phyloP scores from a whole-genome alignment of 2,888 invertebrate genomes.

The Phengaris alcon region DNA sequence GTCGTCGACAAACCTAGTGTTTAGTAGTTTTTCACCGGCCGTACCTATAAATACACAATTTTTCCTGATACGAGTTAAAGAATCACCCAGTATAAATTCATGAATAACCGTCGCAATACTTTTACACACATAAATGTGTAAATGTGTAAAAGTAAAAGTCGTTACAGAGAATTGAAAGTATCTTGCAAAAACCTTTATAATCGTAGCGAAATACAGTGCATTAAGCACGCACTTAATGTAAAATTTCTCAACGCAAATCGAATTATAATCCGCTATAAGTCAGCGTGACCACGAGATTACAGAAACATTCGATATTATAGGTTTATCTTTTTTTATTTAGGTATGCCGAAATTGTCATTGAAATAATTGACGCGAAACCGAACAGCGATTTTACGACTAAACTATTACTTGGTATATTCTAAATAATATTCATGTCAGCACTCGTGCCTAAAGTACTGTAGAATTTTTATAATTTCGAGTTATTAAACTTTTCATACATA shows the following conservation, averaged over 20 bases:
- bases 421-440: too few relatives aligned
- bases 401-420: not conserved
- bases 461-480: not conserved
- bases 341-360: slow-evolving; percentile 9
- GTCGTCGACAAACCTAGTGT: too few relatives aligned
- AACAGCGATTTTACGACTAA: not conserved
- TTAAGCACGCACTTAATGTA: slow-evolving; percentile 10
- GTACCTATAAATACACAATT: too few relatives aligned
- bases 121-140: too few relatives aligned
- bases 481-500: too few relatives aligned
- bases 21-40: too few relatives aligned
- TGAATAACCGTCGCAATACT: too few relatives aligned
- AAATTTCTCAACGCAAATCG: slow-evolving; percentile 22
- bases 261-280: slow-evolving; percentile 4
- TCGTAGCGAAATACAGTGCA: slow-evolving; percentile 7
- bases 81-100: too few relatives aligned
- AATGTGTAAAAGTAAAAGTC: too few relatives aligned
- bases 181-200: not conserved
- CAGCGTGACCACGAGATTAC: slow-evolving; percentile 6
- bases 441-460: too few relatives aligned
- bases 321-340: not conserved
- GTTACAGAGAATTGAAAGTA: not conserved
- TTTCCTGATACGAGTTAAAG: too few relatives aligned
- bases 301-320: not conserved
- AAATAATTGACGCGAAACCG: not conserved